Evolutionary conservation across 1,140 invertebrate genomes (phyloP).

Genomic region (Hyphantria cunea): DNA sequence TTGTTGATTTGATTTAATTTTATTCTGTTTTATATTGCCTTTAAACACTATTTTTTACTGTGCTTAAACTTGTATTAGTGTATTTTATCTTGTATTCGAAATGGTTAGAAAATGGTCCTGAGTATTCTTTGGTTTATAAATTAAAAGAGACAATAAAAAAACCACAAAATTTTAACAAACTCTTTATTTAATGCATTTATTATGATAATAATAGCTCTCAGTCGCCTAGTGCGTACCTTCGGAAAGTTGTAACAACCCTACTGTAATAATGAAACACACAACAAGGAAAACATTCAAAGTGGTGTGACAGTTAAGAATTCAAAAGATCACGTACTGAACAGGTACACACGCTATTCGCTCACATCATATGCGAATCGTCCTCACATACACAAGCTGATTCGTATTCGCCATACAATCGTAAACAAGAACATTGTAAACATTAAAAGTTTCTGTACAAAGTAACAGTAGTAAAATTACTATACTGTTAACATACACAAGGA

Average conservation of each 20-base stretch:
- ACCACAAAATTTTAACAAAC: constrained; percentile 72
- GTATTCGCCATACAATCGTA: not conserved
- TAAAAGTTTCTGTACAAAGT: constrained; percentile 1
- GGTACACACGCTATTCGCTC: constrained; percentile 4
- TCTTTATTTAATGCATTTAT: constrained; percentile 81
- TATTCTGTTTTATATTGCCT: too few species aligned
- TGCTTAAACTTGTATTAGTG: too few species aligned
- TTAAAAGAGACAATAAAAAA: constrained; percentile 35
- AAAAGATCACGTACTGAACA: constrained; percentile 35
- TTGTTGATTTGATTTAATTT: too few species aligned
- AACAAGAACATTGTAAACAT: not conserved
- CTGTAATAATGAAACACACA: constrained; percentile 43
- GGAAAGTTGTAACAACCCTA: constrained; percentile 78
- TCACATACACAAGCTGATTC: not conserved
- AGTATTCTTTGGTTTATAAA: too few species aligned
- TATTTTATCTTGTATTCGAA: too few species aligned
- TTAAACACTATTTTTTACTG: too few species aligned
- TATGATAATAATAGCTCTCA: constrained; percentile 80
- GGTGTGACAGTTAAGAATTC: constrained; percentile 36
- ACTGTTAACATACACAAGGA: constrained; percentile 4
- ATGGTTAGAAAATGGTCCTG: too few species aligned
- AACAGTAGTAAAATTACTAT: not conserved
- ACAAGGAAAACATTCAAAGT: constrained; percentile 35
- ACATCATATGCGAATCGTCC: not conserved
- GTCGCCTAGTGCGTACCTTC: constrained; percentile 80